Conservation (phyloP, 2,113 vertebrate genomes). For the Variabilichromis moorii region DNA sequence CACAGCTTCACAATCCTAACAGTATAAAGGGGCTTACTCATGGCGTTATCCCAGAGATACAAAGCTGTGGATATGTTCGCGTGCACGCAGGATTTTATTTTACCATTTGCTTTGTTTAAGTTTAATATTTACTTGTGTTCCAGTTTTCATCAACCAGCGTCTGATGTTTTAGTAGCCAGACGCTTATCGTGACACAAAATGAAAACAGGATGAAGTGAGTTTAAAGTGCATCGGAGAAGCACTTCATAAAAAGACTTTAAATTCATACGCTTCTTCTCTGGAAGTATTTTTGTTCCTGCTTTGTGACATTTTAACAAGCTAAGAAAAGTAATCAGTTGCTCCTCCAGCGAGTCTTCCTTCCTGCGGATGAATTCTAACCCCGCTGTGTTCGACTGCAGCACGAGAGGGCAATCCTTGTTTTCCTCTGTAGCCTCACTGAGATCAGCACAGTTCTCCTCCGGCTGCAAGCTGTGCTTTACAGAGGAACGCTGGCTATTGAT, state of each 20-base stretch:
- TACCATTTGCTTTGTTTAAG: background rate
- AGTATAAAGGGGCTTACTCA: background rate
- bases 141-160: background rate
- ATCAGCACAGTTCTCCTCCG: background rate
- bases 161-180: background rate
- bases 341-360: background rate
- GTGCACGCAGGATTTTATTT: background rate
- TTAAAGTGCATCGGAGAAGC: background rate
- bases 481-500: background rate
- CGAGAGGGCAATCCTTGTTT: background rate
- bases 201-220: background rate
- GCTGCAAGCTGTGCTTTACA: background rate
- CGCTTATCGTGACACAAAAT: background rate
- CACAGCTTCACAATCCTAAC: background rate
- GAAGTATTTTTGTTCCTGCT: background rate
- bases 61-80: rapidly evolving
- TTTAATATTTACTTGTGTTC: background rate
- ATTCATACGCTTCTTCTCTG: background rate
- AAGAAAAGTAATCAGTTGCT: background rate
- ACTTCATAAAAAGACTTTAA: background rate
- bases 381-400: background rate
- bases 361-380: background rate
- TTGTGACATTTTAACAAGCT: background rate
- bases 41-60: background rate
- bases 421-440: background rate